A percentile compares a stretch with the other conserved stretches of the same genome.
These are phyloP conservation scores for Stichopus horrens DNA, from an alignment of 53 echinoderm and acorn worm genomes.

Conservation along the genomic window DNA sequence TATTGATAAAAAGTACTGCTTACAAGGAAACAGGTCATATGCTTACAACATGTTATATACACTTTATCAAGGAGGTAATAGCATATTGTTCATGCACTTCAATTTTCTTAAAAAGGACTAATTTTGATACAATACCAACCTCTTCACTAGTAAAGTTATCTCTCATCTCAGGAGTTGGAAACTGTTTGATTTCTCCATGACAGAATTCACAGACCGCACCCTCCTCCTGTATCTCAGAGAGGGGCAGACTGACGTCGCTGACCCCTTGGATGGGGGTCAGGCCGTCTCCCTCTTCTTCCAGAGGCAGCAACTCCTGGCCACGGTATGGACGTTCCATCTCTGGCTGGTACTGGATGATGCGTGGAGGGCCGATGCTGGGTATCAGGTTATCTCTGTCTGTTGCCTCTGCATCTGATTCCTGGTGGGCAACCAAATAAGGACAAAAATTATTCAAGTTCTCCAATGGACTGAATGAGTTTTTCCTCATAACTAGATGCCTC, in stretches of 20 bases:
- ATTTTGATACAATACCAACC: slow-evolving; percentile 43
- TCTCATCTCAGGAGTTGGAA: slow-evolving; percentile 88
- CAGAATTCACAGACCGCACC: slow-evolving; percentile 87
- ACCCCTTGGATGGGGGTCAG: slow-evolving; percentile 19
- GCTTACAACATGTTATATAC: too few species aligned
- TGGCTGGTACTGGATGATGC: slow-evolving; percentile 93
- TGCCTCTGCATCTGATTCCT: neutral
- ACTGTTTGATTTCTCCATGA: slow-evolving; percentile 68
- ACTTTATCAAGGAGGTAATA: too few species aligned
- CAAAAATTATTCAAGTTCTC: neutral
- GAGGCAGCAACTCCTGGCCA: neutral
- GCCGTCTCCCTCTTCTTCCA: slow-evolving; percentile 52
- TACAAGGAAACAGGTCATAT: too few species aligned
- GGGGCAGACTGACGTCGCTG: slow-evolving; percentile 19
- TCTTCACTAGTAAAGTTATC: slow-evolving; percentile 69
- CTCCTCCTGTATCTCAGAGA: slow-evolving; percentile 56
- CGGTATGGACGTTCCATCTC: slow-evolving; percentile 65
- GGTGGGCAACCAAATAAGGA: neutral
- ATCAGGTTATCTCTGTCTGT: slow-evolving; percentile 44
- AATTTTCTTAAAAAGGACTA: too few species aligned
- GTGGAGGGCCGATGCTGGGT: slow-evolving; percentile 91
- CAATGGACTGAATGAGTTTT: too few species aligned
- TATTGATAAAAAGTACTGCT: too few species aligned
- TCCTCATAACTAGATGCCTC: too few species aligned
- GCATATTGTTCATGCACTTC: too few species aligned